Evolutionary conservation across 2,113 vertebrate species (phyloP).

Genomic region (Danio rerio): DNA sequence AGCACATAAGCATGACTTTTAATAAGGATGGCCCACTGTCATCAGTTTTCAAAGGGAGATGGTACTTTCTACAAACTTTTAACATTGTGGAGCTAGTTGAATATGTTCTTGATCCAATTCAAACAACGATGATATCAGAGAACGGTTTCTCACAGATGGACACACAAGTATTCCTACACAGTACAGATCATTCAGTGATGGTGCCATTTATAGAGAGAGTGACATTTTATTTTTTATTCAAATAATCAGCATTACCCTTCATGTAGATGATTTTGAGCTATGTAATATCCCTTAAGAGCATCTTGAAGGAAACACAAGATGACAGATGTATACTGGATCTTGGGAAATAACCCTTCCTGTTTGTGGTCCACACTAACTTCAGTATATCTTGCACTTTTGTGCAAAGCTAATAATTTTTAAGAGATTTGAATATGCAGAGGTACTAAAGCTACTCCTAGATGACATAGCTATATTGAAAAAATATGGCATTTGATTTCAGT

Average conservation of each 20-base stretch:
- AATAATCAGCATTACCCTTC: constrained; percentile 2
- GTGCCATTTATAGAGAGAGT: not conserved
- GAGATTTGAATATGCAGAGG: constrained; percentile 7
- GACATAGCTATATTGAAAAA: not conserved
- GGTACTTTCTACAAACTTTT: constrained; percentile 35
- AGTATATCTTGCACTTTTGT: no score
- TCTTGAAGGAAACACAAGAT: constrained; percentile 46
- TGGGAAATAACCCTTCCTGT: no score
- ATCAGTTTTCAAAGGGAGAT: constrained; percentile 31
- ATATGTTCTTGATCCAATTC: constrained; percentile 41
- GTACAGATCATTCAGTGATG: not conserved
- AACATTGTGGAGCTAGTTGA: constrained; percentile 40
- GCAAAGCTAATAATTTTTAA: not conserved
- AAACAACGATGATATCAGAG: constrained; percentile 4
- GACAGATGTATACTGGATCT: constrained; percentile 44
- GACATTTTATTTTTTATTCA: not conserved
- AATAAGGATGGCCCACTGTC: constrained; percentile 31
- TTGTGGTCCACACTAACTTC: no score
- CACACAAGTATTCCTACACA: not conserved
- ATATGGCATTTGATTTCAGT: not conserved
- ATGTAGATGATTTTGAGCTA: constrained; percentile 49
- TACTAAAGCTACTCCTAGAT: not conserved
- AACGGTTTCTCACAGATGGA: not conserved
- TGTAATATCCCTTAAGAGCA: constrained; percentile 37
- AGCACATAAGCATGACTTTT: not conserved